A percentile compares a stretch with the other conserved stretches of the same genome.
phyloP scores from a whole-genome alignment of 2,113 vertebrate species.

The Cephalopterus ornatus region DNA sequence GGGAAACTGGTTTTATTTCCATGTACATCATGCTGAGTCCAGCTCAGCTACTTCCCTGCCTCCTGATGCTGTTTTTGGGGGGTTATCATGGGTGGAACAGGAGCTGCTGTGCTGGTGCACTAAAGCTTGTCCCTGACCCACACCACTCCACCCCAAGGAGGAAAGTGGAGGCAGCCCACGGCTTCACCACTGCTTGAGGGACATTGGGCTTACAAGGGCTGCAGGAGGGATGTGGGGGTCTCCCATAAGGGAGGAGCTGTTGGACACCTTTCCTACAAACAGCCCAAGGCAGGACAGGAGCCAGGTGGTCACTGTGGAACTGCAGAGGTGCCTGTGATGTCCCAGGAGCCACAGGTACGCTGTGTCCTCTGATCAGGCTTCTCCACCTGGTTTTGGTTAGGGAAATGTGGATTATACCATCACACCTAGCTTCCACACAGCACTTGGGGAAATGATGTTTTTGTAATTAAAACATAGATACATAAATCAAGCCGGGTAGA shows the following conservation, averaged over 20 bases:
- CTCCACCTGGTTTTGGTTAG: not conserved
- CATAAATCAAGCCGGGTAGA: not conserved
- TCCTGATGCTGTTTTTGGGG: not conserved
- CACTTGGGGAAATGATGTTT: no score
- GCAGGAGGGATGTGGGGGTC: not conserved
- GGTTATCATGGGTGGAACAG: not conserved
- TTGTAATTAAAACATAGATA: not conserved
- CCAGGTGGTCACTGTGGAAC: accelerated
- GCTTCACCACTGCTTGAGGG: not conserved
- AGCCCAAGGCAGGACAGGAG: not conserved
- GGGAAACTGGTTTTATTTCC: not conserved
- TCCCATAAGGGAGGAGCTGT: accelerated
- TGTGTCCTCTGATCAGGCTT: not conserved
- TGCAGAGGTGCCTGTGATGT: not conserved
- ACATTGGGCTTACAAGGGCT: not conserved
- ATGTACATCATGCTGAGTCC: not conserved
- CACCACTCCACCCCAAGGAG: accelerated
- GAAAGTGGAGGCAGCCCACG: accelerated
- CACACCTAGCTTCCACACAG: not conserved
- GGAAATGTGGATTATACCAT: not conserved
- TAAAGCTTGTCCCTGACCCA: not conserved
- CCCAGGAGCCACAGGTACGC: not conserved
- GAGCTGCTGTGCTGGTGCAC: not conserved
- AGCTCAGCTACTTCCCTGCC: not conserved
- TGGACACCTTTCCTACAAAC: not conserved